A percentile compares a stretch with the other conserved stretches of the same genome.
These are phyloP conservation scores for Cyprinella venusta DNA, from an alignment of 2,797 vertebrate genomes.

Conservation along the genomic window DNA sequence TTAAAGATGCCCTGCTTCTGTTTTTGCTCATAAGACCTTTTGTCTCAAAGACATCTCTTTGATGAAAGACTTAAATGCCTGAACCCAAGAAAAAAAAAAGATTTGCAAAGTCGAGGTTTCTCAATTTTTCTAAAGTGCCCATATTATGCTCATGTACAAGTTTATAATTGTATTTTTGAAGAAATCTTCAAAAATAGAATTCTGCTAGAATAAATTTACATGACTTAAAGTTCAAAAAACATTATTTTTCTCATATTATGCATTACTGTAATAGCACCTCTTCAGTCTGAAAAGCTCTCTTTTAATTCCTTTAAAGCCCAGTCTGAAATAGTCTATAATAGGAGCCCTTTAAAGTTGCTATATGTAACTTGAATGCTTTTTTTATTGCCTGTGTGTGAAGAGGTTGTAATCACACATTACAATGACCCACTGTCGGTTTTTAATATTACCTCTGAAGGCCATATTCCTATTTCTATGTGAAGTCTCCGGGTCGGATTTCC, in stretches of 20 bases:
- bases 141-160: background rate
- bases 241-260: background rate
- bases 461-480: too few species aligned
- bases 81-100: background rate
- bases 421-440: too few species aligned
- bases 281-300: background rate
- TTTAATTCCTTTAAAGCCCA: background rate
- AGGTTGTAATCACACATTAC: too few species aligned
- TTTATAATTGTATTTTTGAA: background rate
- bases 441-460: too few species aligned
- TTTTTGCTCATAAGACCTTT: conserved; percentile 22
- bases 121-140: background rate
- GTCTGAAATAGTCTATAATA: background rate
- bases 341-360: background rate
- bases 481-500: too few species aligned
- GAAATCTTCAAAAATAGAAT: too few species aligned
- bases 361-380: too few species aligned
- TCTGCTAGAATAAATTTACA: conserved; percentile 25
- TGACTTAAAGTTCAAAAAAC: background rate
- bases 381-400: too few species aligned
- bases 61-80: conserved; percentile 27
- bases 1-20: conserved; percentile 26
- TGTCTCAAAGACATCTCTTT: conserved; percentile 36
- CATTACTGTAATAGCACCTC: background rate
- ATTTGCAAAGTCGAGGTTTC: background rate